Evolutionary conservation across 2,113 vertebrate genomes (phyloP), one percentile per base, ranked within the genome.

Genomic region (Acanthochromis polyacanthus): DNA sequence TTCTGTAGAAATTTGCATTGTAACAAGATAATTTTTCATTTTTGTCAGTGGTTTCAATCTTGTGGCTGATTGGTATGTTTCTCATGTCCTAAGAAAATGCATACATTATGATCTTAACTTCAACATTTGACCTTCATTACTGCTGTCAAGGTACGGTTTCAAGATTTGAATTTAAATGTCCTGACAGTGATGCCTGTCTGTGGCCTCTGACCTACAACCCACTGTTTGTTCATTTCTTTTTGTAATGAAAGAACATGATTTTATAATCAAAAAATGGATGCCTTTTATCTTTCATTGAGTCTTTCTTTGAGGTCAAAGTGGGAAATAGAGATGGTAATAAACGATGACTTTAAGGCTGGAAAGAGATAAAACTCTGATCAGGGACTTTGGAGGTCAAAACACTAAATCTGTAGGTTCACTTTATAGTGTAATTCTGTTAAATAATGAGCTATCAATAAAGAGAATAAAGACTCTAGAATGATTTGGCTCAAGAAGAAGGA

Each of bases 331-430:
- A 56, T 62, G 16, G n/a, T 55, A 19, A 63, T 36, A 19, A 60
- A 64, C 10, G n/a, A 1, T 65, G 8, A 55, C 59, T 66, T 56
- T 74, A 14, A 38, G 69, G 58, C 2, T 23, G 17, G 28, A 69
- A 30, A 58, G 43, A 4, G 55, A 17, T 76, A 5, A 73, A 72
- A 57, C 45, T 71, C 40, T 68, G 28, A 79, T 8, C 43, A n/a
- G 66, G 40, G 62, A 72, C 71, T 55, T 59, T 66, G 36, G 59
- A 81, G 80, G 73, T 81, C 77, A 78, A 36, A 52, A 28, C 43
- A 63, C 2, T 83, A 15, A 76, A 72, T 72, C 67, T 46, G 58
- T 9, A 0, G 2, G 12, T 32, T 64, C 52, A 56, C 19, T 77
- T 83, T 69, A 78, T 58, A 0, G 36, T 32, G 48, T 61, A 4